Evolutionary conservation across 64 coral and sea anemone species (phyloP).

Genomic region (Montipora foliosa): DNA sequence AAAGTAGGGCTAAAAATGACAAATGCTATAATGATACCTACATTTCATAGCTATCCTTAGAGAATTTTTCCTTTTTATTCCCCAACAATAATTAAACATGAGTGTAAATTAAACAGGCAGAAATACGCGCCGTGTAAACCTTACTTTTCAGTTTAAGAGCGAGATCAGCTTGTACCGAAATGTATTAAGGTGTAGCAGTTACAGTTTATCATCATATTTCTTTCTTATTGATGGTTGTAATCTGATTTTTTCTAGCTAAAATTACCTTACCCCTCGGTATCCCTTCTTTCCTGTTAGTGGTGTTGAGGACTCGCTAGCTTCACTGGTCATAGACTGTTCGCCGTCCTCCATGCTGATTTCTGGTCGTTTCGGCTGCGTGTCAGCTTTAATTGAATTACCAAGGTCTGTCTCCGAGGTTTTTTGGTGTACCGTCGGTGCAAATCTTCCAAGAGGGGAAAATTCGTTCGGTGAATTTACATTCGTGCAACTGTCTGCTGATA

Average conservation of each 20-base stretch:
- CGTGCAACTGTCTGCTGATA: neutral
- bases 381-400: neutral
- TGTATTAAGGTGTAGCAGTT: neutral
- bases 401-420: conserved; percentile 9
- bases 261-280: conserved; percentile 13
- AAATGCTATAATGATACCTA: too few relatives aligned
- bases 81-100: too few relatives aligned
- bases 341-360: conserved; percentile 20
- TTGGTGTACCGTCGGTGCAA: neutral
- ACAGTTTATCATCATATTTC: too few relatives aligned
- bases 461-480: neutral
- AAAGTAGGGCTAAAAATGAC: too few relatives aligned
- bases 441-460: neutral
- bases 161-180: too few relatives aligned
- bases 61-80: too few relatives aligned
- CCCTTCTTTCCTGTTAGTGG: neutral
- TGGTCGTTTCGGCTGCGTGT: conserved; percentile 7
- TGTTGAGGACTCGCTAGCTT: neutral
- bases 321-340: neutral
- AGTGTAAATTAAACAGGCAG: too few relatives aligned
- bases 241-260: neutral
- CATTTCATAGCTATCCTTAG: too few relatives aligned
- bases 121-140: too few relatives aligned
- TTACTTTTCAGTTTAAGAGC: too few relatives aligned
- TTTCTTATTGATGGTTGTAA: neutral